Conservation (phyloP, 2,797 vertebrate genomes). For the Lithobates pipiens region DNA sequence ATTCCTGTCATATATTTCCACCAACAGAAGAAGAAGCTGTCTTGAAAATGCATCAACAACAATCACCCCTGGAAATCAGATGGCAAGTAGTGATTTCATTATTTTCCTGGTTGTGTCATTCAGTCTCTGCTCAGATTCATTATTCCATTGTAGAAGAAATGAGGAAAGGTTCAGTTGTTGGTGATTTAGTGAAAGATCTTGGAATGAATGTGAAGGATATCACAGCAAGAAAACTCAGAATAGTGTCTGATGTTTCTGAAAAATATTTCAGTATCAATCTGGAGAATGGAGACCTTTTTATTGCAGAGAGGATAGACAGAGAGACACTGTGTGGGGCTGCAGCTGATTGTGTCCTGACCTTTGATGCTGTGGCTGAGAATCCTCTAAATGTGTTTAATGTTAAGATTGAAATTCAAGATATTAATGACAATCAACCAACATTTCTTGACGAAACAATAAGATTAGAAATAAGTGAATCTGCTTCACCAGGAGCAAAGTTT, state of each 20-base stretch:
- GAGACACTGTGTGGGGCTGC: constrained; percentile 37
- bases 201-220: constrained; percentile 35
- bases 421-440: constrained; percentile 69
- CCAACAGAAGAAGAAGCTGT: not conserved
- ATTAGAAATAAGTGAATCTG: constrained; percentile 74
- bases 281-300: constrained; percentile 30
- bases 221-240: not conserved
- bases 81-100: constrained; percentile 48
- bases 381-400: constrained; percentile 62
- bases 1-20: not conserved
- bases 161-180: constrained; percentile 37
- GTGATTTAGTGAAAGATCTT: constrained; percentile 34
- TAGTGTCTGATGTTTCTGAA: constrained; percentile 18
- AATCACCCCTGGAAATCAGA: constrained; percentile 2
- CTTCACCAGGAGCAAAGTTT: constrained; percentile 67
- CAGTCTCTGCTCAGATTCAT: constrained; percentile 37
- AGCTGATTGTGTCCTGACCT: constrained; percentile 21
- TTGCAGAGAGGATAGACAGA: constrained; percentile 43
- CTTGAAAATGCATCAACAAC: constrained; percentile 19
- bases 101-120: constrained; percentile 23
- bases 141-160: constrained; percentile 46
- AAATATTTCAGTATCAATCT: constrained; percentile 53
- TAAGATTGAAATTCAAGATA: constrained; percentile 73
- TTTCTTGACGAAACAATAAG: constrained; percentile 63
- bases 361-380: constrained; percentile 42